These are phyloP conservation scores for Apamea epomidion DNA, from an alignment of 2,888 invertebrate species.

Conservation along the genomic window DNA sequence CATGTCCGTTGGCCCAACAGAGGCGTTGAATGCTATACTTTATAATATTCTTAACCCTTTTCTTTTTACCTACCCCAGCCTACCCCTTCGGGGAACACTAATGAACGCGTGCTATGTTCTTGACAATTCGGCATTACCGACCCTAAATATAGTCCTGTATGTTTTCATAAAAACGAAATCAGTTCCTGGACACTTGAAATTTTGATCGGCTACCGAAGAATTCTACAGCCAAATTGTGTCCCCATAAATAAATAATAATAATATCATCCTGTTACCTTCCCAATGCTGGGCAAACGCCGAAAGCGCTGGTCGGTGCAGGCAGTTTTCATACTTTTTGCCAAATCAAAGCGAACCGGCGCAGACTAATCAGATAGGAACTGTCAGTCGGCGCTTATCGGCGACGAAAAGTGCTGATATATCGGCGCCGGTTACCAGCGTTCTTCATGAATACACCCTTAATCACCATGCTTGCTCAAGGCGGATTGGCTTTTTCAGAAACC, in stretches of 20 bases:
- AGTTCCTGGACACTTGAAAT: constrained; percentile 60
- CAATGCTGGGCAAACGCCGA: too few species aligned
- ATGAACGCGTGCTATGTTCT: too few species aligned
- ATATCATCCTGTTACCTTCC: too few species aligned
- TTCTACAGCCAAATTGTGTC: not conserved
- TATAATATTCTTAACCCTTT: not conserved
- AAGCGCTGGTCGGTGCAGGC: too few species aligned
- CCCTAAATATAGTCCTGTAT: constrained; percentile 43
- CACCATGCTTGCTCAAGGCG: not conserved
- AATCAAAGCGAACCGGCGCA: too few species aligned
- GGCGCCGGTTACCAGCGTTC: too few species aligned
- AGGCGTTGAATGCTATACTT: not conserved
- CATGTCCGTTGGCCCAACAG: not conserved
- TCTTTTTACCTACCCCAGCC: not conserved
- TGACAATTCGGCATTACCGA: not conserved
- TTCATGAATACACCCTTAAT: too few species aligned
- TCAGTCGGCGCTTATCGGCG: too few species aligned
- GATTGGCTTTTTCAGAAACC: not conserved
- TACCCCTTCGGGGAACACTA: not conserved
- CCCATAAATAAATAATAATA: too few species aligned
- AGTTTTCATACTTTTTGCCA: too few species aligned
- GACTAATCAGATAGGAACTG: too few species aligned
- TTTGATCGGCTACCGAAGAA: constrained; percentile 28
- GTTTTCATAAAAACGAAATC: constrained; percentile 63
- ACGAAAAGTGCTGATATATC: too few species aligned